These are phyloP conservation scores for Actinostola sp. DNA, from an alignment of 92 coral and sea anemone genomes.

Conservation along the genomic window DNA sequence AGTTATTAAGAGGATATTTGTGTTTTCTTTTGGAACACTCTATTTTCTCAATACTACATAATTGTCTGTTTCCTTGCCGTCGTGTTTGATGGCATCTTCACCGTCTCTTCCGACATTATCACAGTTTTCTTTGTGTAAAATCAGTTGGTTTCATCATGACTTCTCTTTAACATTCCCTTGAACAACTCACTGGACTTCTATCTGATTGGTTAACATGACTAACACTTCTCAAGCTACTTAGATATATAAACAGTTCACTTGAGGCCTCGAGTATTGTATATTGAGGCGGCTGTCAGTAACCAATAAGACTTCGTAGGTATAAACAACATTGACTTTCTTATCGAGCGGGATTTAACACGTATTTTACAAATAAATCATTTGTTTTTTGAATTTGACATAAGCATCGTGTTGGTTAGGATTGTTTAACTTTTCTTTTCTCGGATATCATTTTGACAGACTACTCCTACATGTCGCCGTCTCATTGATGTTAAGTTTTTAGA, in stretches of 20 bases:
- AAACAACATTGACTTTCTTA: not conserved
- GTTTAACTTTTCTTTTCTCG: not conserved
- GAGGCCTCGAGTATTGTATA: too few species aligned
- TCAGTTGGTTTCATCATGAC: too few species aligned
- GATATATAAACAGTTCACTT: not conserved
- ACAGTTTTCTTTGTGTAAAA: not conserved
- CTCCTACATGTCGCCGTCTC: too few species aligned
- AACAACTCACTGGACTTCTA: too few species aligned
- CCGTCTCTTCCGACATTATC: too few species aligned
- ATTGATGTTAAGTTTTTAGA: too few species aligned
- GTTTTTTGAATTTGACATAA: slow-evolving; percentile 1
- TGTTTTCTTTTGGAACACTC: not conserved
- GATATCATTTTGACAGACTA: too few species aligned
- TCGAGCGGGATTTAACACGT: not conserved
- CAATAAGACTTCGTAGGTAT: not conserved
- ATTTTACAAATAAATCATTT: not conserved
- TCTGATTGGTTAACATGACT: not conserved
- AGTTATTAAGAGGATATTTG: not conserved
- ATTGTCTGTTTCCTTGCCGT: slow-evolving; percentile 4
- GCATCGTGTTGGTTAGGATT: too few species aligned
- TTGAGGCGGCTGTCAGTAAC: too few species aligned
- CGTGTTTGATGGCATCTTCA: too few species aligned
- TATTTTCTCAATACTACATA: not conserved
- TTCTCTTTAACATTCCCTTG: too few species aligned
- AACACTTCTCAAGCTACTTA: not conserved